These are phyloP conservation scores for Macquaria australasica DNA, from an alignment of 2,113 vertebrate species.

Conservation along the genomic window DNA sequence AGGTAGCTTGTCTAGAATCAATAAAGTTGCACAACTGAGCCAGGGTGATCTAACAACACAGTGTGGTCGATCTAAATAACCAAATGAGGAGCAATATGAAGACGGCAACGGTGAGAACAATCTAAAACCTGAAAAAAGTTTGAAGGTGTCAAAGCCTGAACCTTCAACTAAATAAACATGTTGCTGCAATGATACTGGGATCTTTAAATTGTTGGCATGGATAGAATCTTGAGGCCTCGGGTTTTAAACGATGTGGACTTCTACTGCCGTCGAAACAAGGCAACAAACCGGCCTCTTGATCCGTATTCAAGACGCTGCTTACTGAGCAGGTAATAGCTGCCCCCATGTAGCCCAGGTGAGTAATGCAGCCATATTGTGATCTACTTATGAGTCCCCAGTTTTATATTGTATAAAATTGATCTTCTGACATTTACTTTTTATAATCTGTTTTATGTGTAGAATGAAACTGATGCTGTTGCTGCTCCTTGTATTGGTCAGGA, in stretches of 20 bases:
- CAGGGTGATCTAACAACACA: not conserved
- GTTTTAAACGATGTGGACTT: too few species aligned
- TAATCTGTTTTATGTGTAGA: too few species aligned
- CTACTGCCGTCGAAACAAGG: not conserved
- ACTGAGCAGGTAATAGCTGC: not conserved
- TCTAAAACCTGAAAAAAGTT: not conserved
- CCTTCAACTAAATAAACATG: not conserved
- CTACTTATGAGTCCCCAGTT: not conserved
- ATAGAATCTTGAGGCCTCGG: too few species aligned
- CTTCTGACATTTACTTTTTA: too few species aligned
- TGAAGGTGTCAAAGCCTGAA: too few species aligned
- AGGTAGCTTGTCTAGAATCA: constrained; percentile 46
- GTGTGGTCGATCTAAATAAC: not conserved
- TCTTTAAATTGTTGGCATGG: too few species aligned
- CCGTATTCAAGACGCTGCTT: not conserved
- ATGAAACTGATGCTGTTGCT: not conserved
- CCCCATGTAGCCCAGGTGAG: not conserved
- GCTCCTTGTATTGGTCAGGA: not conserved
- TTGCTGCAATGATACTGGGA: not conserved
- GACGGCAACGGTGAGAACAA: not conserved
- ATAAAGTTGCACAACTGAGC: constrained; percentile 44
- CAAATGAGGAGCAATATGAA: constrained; percentile 3
- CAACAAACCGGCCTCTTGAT: not conserved
- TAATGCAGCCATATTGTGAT: too few species aligned
- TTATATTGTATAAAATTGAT: not conserved